Evolutionary conservation across 1,140 invertebrate species (phyloP), one percentile per base, ranked within the genome.

Genomic region (Ostrea edulis): DNA sequence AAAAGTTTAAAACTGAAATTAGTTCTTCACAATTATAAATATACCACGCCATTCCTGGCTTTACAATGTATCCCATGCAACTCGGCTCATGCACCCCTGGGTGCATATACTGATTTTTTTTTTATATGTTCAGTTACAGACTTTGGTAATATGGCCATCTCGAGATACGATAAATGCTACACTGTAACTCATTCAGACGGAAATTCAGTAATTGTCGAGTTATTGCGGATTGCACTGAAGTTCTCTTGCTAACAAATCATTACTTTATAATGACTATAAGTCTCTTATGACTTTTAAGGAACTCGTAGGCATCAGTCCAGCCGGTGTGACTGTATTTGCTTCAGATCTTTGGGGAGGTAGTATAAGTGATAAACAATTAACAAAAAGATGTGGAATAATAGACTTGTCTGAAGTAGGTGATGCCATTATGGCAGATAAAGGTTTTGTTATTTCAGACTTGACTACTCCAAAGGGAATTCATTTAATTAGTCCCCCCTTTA

Each of bases 171-270:
- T 90, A 58, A 52, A 87, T 82, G 35, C 82, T 25, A 81, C 44
- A 9, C 86, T 90, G 86, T 86, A 86, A 8, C 14, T 29, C 17
- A 53, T 87, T 87, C 65, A 68, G 62, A 44, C 2, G 22, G 4
- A 68, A 90, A 71, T 90, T 54, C 82, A 84, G 87, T 8, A 71
- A 71, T 2, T 77, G 53, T 14, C 4, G 89, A 25, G 89, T 88
- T 54, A 83, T 88, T n/a, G 53, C 88, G 52, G 89, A 90, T 35
- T 92, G 90, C 77, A 90, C 89, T 20, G 90, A 92, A 85, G 12
- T 4, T 88, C 89, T 1, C 22, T 88, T 20, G 8, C n/a, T 5
- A 54, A 58, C 2, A 89, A 86, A 44, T 86, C 71, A 20, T 22
- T 77, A 25, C 65, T 87, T 29, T 89, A 90, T 58, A 71, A 52